A percentile compares a stretch with the other conserved stretches of the same genome.
phyloP scores from a whole-genome alignment of 2,113 vertebrate species.

The Centropristis striata region DNA sequence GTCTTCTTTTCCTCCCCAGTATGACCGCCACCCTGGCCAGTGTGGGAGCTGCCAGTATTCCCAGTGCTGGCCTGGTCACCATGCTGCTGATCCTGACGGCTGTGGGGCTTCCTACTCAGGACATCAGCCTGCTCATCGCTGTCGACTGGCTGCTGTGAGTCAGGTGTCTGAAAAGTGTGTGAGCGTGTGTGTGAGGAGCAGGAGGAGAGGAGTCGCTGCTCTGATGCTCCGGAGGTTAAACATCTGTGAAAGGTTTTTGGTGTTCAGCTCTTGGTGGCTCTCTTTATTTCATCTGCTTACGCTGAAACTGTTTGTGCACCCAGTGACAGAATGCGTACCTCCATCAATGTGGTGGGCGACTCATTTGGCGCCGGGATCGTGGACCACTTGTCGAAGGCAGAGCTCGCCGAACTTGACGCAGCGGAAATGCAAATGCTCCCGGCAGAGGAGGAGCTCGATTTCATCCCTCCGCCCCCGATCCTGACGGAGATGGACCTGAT shows the following conservation, averaged over 20 bases:
- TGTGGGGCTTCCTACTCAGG: constrained; percentile 89
- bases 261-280: neutral
- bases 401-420: constrained; percentile 84
- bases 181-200: constrained; percentile 3
- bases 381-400: constrained; percentile 84
- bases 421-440: constrained; percentile 68
- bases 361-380: constrained; percentile 89
- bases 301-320: constrained; percentile 43
- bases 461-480: constrained; percentile 80
- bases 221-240: neutral
- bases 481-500: constrained; percentile 80
- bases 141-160: constrained; percentile 93
- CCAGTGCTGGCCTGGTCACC: constrained; percentile 90
- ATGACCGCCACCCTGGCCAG: constrained; percentile 91
- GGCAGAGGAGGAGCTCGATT: constrained; percentile 74
- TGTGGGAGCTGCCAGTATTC: constrained; percentile 90
- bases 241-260: neutral
- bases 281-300: neutral
- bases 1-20: constrained; percentile 59
- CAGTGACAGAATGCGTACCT: constrained; percentile 89
- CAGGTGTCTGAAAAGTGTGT: constrained; percentile 42
- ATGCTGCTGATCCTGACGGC: constrained; percentile 91
- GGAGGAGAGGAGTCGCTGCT: constrained; percentile 2
- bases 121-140: constrained; percentile 90
- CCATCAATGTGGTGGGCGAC: constrained; percentile 90